These are phyloP conservation scores for Yponomeuta sedellus DNA, from an alignment of 2,888 invertebrate genomes.

Conservation along the genomic window DNA sequence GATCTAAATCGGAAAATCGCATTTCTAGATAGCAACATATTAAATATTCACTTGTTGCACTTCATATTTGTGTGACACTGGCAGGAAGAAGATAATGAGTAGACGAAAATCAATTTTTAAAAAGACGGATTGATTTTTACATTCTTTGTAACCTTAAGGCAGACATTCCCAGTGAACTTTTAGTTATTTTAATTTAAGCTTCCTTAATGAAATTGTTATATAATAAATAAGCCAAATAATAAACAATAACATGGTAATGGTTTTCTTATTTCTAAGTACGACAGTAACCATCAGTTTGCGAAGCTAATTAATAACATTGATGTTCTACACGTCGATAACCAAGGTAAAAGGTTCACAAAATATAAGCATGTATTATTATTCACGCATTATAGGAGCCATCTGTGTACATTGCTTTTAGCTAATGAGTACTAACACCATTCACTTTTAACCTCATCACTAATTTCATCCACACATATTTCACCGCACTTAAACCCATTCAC, in stretches of 20 bases:
- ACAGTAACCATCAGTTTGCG: not conserved
- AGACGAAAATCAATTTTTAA: not conserved
- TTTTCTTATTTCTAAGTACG: not conserved
- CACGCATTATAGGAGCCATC: not conserved
- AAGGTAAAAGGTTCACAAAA: not conserved
- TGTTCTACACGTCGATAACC: not conserved
- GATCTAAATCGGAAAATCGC: too few species aligned
- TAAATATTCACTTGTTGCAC: too few species aligned
- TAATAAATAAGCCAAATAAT: not conserved
- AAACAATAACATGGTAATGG: slow-evolving; percentile 5
- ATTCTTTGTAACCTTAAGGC: not conserved
- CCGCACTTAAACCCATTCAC: not conserved
- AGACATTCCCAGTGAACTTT: not conserved
- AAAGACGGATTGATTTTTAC: not conserved
- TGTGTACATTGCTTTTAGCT: slow-evolving; percentile 2
- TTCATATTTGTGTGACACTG: too few species aligned
- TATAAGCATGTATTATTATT: not conserved
- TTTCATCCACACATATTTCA: not conserved
- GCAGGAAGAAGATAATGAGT: too few species aligned
- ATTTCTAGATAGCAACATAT: too few species aligned
- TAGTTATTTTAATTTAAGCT: not conserved
- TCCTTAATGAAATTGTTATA: not conserved
- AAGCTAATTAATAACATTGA: slow-evolving; percentile 1
- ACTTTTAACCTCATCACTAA: not conserved
- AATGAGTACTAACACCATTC: not conserved